Percentiles rank a stretch among this genome's conserved stretches.
These are phyloP conservation scores for Venturia canescens DNA, from an alignment of 1,140 invertebrate species.

Conservation along the genomic window DNA sequence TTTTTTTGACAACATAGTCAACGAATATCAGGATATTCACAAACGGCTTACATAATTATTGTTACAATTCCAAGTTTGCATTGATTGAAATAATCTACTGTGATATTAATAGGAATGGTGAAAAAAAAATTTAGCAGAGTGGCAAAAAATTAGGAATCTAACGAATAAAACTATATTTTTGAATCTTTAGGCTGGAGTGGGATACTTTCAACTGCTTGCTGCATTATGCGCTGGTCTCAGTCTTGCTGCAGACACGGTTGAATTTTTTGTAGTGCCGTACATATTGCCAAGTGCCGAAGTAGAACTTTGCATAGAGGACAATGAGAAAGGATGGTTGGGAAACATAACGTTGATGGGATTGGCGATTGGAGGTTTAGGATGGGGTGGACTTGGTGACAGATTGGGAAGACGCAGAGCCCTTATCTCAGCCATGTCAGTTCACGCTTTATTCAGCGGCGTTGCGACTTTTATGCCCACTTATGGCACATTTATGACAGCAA, in stretches of 20 bases:
- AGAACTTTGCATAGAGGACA: slow-evolving; percentile 85
- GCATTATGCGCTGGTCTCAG: slow-evolving; percentile 83
- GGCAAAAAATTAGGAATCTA: not conserved
- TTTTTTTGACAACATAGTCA: no score
- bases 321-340: slow-evolving; percentile 87
- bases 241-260: slow-evolving; percentile 85
- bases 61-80: no score
- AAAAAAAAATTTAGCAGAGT: not conserved
- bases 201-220: slow-evolving; percentile 83
- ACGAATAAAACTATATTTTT: not conserved
- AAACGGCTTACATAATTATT: no score
- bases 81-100: no score
- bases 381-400: slow-evolving; percentile 85
- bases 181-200: slow-evolving; percentile 82
- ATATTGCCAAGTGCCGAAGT: slow-evolving; percentile 88
- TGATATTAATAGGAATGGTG: no score
- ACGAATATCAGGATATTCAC: no score
- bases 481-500: slow-evolving; percentile 87
- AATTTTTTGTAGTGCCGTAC: slow-evolving; percentile 86
- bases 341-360: slow-evolving; percentile 84
- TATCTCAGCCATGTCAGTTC: slow-evolving; percentile 84
- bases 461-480: slow-evolving; percentile 89
- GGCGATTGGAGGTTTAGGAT: slow-evolving; percentile 84
- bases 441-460: slow-evolving; percentile 84
- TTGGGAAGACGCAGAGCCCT: slow-evolving; percentile 82